Conservation (phyloP, 2,113 vertebrate genomes). For the Miniopterus natalensis region DNA sequence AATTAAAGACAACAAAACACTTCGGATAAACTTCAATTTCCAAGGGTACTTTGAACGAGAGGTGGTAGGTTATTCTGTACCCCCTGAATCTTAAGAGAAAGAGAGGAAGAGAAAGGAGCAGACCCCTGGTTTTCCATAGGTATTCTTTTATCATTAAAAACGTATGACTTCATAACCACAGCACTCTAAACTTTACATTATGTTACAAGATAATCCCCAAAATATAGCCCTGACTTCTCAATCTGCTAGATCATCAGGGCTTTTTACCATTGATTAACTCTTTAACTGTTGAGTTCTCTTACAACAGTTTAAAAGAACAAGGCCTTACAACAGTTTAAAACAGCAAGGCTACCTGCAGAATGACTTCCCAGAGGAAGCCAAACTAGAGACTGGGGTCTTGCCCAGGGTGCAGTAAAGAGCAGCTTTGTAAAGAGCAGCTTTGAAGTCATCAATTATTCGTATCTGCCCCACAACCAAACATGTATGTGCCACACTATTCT, state of each 20-base stretch:
- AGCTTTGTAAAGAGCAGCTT: slow-evolving; percentile 23
- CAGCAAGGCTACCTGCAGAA: neutral
- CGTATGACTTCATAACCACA: slow-evolving; percentile 51
- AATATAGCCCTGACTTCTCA: neutral
- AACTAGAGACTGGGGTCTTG: neutral
- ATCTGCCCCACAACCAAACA: slow-evolving; percentile 27
- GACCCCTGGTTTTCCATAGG: slow-evolving; percentile 73
- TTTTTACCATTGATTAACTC: neutral
- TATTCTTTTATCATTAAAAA: slow-evolving; percentile 57
- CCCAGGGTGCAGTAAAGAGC: neutral
- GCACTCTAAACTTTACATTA: slow-evolving; percentile 57
- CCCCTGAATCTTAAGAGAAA: slow-evolving; percentile 34
- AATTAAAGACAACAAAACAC: slow-evolving; percentile 65
- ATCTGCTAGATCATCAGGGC: neutral
- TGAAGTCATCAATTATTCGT: neutral
- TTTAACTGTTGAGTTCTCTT: neutral
- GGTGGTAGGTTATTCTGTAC: slow-evolving; percentile 59
- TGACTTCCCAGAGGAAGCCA: slow-evolving; percentile 40
- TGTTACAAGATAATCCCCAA: slow-evolving; percentile 52
- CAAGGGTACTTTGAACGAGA: slow-evolving; percentile 66
- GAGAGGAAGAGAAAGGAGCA: neutral
- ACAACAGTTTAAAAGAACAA: neutral
- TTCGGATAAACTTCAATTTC: slow-evolving; percentile 61
- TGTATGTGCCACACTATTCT: neutral
- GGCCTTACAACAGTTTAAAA: neutral